Evolutionary conservation across 2,113 vertebrate genomes (phyloP).

Genomic region (Astatotilapia flaviijosephi): DNA sequence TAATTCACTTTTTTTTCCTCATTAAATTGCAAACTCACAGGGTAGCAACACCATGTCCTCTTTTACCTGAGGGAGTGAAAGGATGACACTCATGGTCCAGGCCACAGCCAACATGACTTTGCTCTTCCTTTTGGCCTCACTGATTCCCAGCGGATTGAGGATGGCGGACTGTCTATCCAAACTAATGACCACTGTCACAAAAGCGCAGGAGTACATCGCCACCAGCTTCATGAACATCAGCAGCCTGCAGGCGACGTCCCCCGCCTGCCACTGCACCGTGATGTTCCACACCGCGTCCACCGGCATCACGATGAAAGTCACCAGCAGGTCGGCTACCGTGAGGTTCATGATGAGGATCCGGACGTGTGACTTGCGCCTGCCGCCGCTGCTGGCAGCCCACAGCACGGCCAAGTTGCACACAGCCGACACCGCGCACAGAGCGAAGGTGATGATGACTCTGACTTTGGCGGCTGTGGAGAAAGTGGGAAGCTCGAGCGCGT

Average conservation of each 20-base stretch:
- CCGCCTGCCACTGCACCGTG: conserved; percentile 82
- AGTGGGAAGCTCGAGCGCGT: conserved; percentile 72
- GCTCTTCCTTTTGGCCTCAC: conserved; percentile 73
- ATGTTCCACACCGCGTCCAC: conserved; percentile 84
- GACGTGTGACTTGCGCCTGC: conserved; percentile 75
- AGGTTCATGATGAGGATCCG: conserved; percentile 80
- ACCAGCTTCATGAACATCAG: conserved; percentile 85
- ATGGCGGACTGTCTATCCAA: conserved; percentile 82
- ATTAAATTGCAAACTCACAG: neutral
- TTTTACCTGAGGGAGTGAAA: conserved; percentile 80
- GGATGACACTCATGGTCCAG: conserved; percentile 77
- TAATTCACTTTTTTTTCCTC: no score
- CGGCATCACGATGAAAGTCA: conserved; percentile 83
- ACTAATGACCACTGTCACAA: conserved; percentile 83
- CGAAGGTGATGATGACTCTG: conserved; percentile 77
- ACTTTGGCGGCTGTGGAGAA: conserved; percentile 81
- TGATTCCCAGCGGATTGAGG: conserved; percentile 77
- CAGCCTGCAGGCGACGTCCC: conserved; percentile 76
- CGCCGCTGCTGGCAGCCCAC: conserved; percentile 64
- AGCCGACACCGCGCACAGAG: conserved; percentile 70
- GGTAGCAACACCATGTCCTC: neutral
- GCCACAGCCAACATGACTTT: conserved; percentile 75
- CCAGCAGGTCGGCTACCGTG: conserved; percentile 77
- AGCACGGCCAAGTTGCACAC: conserved; percentile 76
- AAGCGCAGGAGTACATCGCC: conserved; percentile 84